These are phyloP conservation scores for Yponomeuta sedellus DNA, from an alignment of 2,888 invertebrate species.

Conservation along the genomic window DNA sequence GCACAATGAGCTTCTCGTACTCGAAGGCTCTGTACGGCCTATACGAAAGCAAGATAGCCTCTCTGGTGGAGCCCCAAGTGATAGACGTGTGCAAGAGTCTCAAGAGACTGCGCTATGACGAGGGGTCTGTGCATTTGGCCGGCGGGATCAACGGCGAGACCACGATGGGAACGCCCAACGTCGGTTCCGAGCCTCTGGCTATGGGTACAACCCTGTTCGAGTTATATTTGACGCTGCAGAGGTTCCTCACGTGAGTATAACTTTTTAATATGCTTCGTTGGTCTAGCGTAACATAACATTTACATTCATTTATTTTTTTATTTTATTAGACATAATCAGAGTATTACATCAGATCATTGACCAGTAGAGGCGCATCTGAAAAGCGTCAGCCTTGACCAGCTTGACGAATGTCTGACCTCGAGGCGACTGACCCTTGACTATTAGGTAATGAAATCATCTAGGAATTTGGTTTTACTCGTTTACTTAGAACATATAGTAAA, in stretches of 20 bases:
- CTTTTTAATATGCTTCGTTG: too few relatives aligned
- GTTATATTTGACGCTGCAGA: conserved; percentile 91
- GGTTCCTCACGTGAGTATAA: conserved; percentile 83
- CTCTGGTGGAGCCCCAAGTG: conserved; percentile 83
- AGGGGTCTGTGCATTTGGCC: conserved; percentile 64
- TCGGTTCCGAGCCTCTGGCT: conserved; percentile 80
- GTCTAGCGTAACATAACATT: too few relatives aligned
- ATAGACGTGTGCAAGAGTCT: conserved; percentile 84
- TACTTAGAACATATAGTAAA: too few relatives aligned
- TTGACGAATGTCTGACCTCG: too few relatives aligned
- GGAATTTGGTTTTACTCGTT: too few relatives aligned
- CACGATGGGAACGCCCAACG: conserved; percentile 57
- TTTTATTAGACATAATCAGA: too few relatives aligned
- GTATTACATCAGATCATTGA: too few relatives aligned
- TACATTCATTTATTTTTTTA: too few relatives aligned
- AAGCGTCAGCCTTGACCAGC: too few relatives aligned
- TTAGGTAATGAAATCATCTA: too few relatives aligned
- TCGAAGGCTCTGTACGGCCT: conserved; percentile 82
- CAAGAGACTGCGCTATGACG: conserved; percentile 77
- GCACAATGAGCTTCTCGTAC: conserved; percentile 83
- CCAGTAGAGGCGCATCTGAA: too few relatives aligned
- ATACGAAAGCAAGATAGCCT: conserved; percentile 83
- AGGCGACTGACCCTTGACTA: too few relatives aligned
- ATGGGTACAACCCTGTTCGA: conserved; percentile 95
- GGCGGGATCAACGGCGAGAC: conserved; percentile 74